Evolutionary conservation across 2,888 invertebrate species (phyloP), one percentile per base, ranked within the genome.

Genomic region (Synanthedon andrenaeformis): DNA sequence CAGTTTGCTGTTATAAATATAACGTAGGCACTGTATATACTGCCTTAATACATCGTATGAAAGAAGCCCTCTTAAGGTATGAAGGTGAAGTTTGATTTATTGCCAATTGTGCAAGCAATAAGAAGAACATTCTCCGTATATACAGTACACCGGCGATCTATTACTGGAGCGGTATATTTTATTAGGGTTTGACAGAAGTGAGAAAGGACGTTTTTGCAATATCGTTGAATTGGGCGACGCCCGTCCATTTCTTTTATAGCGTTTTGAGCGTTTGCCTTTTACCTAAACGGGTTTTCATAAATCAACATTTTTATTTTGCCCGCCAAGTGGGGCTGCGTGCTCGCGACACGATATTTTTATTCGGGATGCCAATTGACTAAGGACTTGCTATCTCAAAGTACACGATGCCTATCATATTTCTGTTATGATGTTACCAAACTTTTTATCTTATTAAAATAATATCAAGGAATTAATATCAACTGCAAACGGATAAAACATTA

Each of bases 181-280:
- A 72, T 68, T 65, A 65, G 66, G 70, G 70, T 67, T 64, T 64
- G 69, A 66, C 68, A 67, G 62, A 63, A 61, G 65, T 58, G 64
- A 64, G 66, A 64, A 63, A 63, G 68, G 69, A 65, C 67, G 67
- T 63, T 64, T 62, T 65, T 61, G 69, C 70, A 67, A 67, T 67
- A 66, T 63, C 67, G 63, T 57, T 57, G 62, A 55, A 62, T 58
- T 61, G 61, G 53, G 59, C 55, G 60, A 53, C 57, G 58, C 45
- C 45, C 45, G 45, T 13, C 63, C 62, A 61, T 67, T 66, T 62
- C 63, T 64, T 65, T 70, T 68, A 71, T 64, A 58, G 66, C 63
- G 58, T 64, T 69, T 66, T 66, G 69, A 72, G 59, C 66, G 68
- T 55, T 54, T 62, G 61, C 67, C 65, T 63, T 60, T 61, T 65